phyloP scores from a whole-genome alignment of 1,140 invertebrate genomes.

The Heliconius himera region DNA sequence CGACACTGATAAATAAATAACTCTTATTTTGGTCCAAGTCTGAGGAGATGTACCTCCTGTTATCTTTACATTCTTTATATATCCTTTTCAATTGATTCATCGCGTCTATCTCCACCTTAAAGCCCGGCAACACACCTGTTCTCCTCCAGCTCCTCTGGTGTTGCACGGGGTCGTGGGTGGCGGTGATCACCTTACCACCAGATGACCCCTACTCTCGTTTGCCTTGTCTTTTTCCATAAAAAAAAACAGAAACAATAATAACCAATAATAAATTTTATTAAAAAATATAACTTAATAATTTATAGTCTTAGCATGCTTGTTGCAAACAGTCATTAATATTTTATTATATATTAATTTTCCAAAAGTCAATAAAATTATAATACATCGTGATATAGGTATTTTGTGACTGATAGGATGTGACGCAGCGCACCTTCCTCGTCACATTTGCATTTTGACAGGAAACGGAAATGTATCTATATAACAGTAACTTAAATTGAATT shows the following conservation, averaged over 20 bases:
- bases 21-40: neutral
- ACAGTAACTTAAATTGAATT: slow-evolving; percentile 11
- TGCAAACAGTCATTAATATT: neutral
- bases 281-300: neutral
- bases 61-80: too few relatives aligned
- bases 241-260: too few relatives aligned
- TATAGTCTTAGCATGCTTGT: neutral
- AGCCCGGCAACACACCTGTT: too few relatives aligned
- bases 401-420: slow-evolving; percentile 25
- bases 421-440: slow-evolving; percentile 22
- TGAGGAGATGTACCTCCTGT: too few relatives aligned
- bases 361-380: neutral
- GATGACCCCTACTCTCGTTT: too few relatives aligned
- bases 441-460: slow-evolving; percentile 23
- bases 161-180: too few relatives aligned
- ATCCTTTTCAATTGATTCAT: too few relatives aligned
- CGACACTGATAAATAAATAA: neutral
- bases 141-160: too few relatives aligned
- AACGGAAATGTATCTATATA: slow-evolving; percentile 12
- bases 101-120: too few relatives aligned
- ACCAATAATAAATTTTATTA: neutral
- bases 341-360: neutral
- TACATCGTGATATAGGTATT: neutral
- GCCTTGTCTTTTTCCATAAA: too few relatives aligned
- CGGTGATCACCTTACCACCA: too few relatives aligned